Base-by-base conservation (phyloP, 2,888 invertebrate species). In the Luperina nickerlii region DNA sequence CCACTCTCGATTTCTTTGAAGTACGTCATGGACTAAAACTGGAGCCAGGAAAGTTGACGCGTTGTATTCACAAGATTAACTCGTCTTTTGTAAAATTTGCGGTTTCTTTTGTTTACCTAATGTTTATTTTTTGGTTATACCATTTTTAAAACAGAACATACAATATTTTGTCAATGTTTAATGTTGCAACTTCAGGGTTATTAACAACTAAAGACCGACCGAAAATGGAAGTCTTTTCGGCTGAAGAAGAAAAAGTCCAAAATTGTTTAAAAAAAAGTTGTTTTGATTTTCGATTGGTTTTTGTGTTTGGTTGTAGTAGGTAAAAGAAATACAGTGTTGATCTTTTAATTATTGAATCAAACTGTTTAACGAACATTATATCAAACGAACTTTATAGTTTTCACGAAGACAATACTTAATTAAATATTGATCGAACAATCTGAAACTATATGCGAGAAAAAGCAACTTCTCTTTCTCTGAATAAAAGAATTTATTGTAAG, bases 1-100 rank as follows among this genome's bases (percentile, higher is more conserved):
- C 32, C 18, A 74, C 76, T 76, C 51, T 63, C 24, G 42, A n/a
- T 75, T 76, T 76, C 48, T 75, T 62, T 38, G 20, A 20, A 75
- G 9, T 75, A 75, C 48, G 62, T 75, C 48, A 76, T 62, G 5
- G 18, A 75, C 20, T 51, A 62, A 24, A 48, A 38, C 38, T 51
- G 48, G 20, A 38, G 76, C 76, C 76, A 75, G 48, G 15, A 76
- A 48, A 74, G 18, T 7, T 45, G 7, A 18, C 48, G 45, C 15
- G 60, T 8, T 62, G 9, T 60, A 45, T 48, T 60, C 20, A 27
- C 8, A 1, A 27, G 48, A 38, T 51, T 38, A 38, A 18, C 20
- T 38, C 32, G n/a, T 20, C 13, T 60, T 73, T 75, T 62, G 74
- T 62, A 38, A 57, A n/a, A 45, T 75, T 38, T 13, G 8, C 48